phyloP scores from a whole-genome alignment of 2,113 vertebrate genomes.

The Xiphias gladius region DNA sequence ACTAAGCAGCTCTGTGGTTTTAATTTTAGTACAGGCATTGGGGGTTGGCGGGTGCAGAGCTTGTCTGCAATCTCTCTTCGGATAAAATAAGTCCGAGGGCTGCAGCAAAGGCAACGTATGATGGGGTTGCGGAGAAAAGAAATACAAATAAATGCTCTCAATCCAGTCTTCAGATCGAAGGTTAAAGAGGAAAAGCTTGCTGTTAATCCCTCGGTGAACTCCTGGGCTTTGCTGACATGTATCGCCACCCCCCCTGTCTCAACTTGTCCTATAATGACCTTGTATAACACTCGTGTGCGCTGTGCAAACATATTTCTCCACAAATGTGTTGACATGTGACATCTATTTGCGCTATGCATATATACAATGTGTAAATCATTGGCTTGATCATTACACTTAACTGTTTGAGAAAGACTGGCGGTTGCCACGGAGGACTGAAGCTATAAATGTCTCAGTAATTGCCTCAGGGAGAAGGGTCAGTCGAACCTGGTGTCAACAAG shows the following conservation, averaged over 20 bases:
- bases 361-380: conserved; percentile 17
- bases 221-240: conserved; percentile 26
- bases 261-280: conserved; percentile 14
- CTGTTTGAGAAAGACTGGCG: conserved; percentile 18
- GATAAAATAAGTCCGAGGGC: conserved; percentile 34
- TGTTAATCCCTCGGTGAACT: conserved; percentile 41
- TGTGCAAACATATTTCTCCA: conserved; percentile 20
- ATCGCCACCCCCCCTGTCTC: neutral
- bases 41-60: neutral
- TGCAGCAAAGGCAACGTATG: conserved; percentile 31
- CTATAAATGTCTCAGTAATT: conserved; percentile 54
- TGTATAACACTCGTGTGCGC: conserved; percentile 5
- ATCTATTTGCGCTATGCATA: conserved; percentile 10
- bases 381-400: neutral
- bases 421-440: conserved; percentile 20
- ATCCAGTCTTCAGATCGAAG: conserved; percentile 15
- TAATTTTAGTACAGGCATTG: conserved; percentile 54
- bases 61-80: conserved; percentile 38
- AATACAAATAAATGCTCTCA: conserved; percentile 33
- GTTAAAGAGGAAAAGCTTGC: neutral
- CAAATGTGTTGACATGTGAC: conserved; percentile 14
- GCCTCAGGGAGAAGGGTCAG: conserved; percentile 56
- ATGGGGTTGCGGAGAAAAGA: neutral
- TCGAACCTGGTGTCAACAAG: conserved; percentile 61
- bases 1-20: conserved; percentile 61